These are phyloP conservation scores for Plutomurus gul DNA, from an alignment of 1,140 invertebrate species.

Conservation along the genomic window DNA sequence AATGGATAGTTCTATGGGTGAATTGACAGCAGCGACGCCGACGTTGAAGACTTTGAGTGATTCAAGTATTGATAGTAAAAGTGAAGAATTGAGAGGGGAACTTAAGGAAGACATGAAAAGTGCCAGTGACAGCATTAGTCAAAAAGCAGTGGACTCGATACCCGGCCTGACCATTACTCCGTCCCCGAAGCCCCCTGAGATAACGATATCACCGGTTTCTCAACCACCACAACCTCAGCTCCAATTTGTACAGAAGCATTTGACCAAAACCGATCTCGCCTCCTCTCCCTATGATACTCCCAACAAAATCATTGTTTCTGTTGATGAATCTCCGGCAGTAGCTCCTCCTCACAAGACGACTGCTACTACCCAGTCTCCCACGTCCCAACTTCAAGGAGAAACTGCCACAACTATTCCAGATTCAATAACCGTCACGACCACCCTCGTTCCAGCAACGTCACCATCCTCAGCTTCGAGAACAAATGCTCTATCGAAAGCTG, in stretches of 20 bases:
- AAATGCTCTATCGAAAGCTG: not conserved
- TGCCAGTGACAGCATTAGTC: not conserved
- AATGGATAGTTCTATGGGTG: not conserved
- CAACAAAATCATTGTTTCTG: not conserved
- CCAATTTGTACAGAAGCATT: not conserved
- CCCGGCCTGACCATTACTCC: not conserved
- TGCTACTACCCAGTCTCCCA: not conserved
- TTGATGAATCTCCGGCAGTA: not conserved
- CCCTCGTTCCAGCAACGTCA: not conserved
- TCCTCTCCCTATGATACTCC: not conserved
- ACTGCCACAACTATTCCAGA: not conserved
- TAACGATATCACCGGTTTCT: not conserved
- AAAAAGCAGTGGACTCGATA: not conserved
- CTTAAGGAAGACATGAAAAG: not conserved
- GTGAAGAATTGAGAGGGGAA: not conserved
- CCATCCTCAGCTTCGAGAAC: not conserved
- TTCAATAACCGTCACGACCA: not conserved
- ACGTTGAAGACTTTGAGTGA: not conserved
- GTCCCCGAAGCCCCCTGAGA: not conserved
- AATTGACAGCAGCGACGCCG: not conserved
- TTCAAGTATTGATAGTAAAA: not conserved
- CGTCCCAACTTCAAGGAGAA: not conserved
- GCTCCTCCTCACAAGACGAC: not conserved
- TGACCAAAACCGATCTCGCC: conserved; percentile 6
- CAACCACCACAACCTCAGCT: not conserved